A percentile compares a stretch with the other conserved stretches of the same genome.
These are phyloP conservation scores for Phalanger gymnotis DNA, from an alignment of 2,797 vertebrate genomes.

Conservation along the genomic window DNA sequence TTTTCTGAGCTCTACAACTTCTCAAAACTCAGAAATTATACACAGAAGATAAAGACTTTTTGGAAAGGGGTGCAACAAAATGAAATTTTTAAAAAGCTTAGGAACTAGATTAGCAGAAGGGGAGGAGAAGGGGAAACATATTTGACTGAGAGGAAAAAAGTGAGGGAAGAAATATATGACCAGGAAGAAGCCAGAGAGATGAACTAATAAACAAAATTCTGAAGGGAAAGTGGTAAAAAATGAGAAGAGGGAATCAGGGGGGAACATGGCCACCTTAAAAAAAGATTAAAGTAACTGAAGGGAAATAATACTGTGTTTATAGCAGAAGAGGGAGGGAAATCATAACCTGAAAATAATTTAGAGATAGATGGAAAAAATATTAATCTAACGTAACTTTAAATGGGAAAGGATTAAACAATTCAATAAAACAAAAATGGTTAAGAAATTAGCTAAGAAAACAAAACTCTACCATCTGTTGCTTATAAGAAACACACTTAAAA, in stretches of 20 bases:
- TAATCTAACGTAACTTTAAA: background rate
- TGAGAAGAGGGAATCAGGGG: background rate
- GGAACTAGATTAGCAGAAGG: background rate
- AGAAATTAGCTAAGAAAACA: background rate
- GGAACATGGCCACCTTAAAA: background rate
- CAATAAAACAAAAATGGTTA: background rate
- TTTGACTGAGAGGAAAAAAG: too few relatives aligned
- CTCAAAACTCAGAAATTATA: background rate
- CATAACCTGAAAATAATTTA: background rate
- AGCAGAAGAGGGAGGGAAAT: too few relatives aligned
- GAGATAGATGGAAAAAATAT: background rate
- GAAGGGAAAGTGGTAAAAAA: background rate
- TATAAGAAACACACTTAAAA: too few relatives aligned
- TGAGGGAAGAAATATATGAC: background rate
- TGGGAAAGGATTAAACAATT: background rate
- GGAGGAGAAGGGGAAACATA: background rate
- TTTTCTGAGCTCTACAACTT: background rate
- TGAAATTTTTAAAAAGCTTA: background rate
- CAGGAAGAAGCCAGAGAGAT: background rate
- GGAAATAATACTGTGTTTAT: background rate
- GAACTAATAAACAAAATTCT: background rate
- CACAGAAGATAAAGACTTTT: background rate
- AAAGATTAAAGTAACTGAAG: background rate
- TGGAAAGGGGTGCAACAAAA: background rate
- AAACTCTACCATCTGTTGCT: background rate